Conservation (phyloP, 2,888 invertebrate genomes). For the Cryptophagus acutangulus region DNA sequence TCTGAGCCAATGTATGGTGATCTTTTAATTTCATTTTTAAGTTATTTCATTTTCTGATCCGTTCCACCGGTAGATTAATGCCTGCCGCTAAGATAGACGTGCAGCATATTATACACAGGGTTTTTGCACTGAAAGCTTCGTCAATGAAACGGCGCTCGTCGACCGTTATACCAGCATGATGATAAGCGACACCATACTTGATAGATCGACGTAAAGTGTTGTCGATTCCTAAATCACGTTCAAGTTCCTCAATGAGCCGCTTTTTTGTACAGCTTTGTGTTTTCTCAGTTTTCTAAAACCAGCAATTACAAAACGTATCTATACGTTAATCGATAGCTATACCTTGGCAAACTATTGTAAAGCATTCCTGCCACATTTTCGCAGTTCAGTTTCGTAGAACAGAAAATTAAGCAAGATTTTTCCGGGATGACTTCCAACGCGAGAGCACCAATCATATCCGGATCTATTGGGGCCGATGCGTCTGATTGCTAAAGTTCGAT, state of each 20-base stretch:
- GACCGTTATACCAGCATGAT: slow-evolving; percentile 81
- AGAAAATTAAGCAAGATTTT: slow-evolving; percentile 83
- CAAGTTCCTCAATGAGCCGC: too few relatives aligned
- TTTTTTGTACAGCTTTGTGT: too few relatives aligned
- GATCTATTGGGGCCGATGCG: too few relatives aligned
- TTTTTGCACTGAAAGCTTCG: slow-evolving; percentile 75
- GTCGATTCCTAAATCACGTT: too few relatives aligned
- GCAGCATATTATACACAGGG: slow-evolving; percentile 84
- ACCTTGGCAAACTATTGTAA: slow-evolving; percentile 31
- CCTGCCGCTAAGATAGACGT: slow-evolving; percentile 98
- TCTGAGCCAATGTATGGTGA: slow-evolving; percentile 57
- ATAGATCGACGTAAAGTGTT: slow-evolving; percentile 63
- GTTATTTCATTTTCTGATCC: too few relatives aligned
- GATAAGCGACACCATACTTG: slow-evolving; percentile 83
- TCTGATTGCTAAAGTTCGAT: slow-evolving; percentile 63
- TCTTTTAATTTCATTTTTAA: slow-evolving; percentile 76
- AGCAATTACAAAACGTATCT: slow-evolving; percentile 6
- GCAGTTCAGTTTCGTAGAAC: slow-evolving; percentile 87
- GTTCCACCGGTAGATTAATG: slow-evolving; percentile 89
- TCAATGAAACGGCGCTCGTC: slow-evolving; percentile 85
- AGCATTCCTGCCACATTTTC: slow-evolving; percentile 94
- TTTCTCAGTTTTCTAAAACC: too few relatives aligned
- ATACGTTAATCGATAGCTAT: neutral
- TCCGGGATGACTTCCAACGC: slow-evolving; percentile 76
- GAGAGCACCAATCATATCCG: slow-evolving; percentile 74